Conservation (phyloP, 2,113 vertebrate species). For the Manacus vitellinus region DNA sequence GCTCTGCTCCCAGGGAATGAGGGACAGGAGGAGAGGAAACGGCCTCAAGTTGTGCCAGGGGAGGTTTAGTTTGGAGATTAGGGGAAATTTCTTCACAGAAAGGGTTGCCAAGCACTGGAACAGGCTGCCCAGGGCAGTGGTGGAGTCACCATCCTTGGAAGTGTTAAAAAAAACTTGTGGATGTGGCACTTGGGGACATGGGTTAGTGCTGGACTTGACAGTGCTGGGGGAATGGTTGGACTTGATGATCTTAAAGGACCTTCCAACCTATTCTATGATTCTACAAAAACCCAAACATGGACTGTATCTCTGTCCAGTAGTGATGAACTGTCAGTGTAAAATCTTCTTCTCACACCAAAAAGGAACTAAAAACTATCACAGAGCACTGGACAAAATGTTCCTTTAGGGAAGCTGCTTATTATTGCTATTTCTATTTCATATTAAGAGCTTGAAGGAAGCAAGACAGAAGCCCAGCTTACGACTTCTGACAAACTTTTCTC, state of each 20-base stretch:
- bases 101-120: fast-evolving
- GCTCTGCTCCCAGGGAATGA: background rate
- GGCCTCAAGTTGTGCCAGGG: background rate
- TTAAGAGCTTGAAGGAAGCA: background rate
- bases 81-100: background rate
- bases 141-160: background rate
- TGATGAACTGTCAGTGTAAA: background rate
- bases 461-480: background rate
- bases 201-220: background rate
- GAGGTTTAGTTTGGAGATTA: background rate
- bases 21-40: background rate
- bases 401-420: background rate
- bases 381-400: background rate
- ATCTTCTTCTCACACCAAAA: background rate
- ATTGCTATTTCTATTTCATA: background rate
- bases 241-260: background rate
- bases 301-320: fast-evolving
- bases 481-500: background rate
- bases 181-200: background rate
- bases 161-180: fast-evolving
- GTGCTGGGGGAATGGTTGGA: background rate
- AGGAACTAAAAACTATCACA: background rate
- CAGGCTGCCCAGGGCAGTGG: background rate
- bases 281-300: background rate
- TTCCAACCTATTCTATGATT: background rate